Evolutionary conservation across 2,113 vertebrate genomes (phyloP).

Genomic region (Phylloscopus trochiloides): DNA sequence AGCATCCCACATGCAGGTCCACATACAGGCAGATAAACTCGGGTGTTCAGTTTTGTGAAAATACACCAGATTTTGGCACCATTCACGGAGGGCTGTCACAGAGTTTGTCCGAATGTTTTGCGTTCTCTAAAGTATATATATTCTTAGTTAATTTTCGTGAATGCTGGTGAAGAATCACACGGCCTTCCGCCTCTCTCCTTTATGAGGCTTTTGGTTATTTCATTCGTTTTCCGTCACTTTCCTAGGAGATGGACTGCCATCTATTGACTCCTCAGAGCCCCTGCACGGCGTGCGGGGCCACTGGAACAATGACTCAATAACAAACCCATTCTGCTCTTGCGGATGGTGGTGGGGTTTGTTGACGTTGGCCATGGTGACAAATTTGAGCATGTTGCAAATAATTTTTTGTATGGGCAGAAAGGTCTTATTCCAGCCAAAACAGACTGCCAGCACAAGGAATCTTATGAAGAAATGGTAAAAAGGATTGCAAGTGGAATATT

Average conservation of each 20-base stretch:
- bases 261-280: constrained; percentile 73
- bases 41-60: not conserved
- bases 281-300: constrained; percentile 23
- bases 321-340: not conserved
- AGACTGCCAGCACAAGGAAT: not conserved
- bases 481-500: not conserved
- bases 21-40: rapidly evolving
- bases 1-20: not conserved
- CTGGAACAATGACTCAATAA: constrained; percentile 53
- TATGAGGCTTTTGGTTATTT: constrained; percentile 35
- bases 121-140: not conserved
- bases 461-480: not conserved
- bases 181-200: constrained; percentile 19
- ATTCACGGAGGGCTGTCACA: not conserved
- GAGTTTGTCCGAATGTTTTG: not conserved
- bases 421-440: not conserved
- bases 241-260: constrained; percentile 79
- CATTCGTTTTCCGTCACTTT: constrained; percentile 51
- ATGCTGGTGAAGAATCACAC: not conserved
- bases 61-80: rapidly evolving
- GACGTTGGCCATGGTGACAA: constrained; percentile 22
- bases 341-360: constrained; percentile 18
- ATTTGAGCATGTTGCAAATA: constrained; percentile 21
- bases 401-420: not conserved
- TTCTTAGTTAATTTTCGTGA: constrained; percentile 48